These are phyloP conservation scores for Mohoua ochrocephala DNA, from an alignment of 2,113 vertebrate species.

Conservation along the genomic window DNA sequence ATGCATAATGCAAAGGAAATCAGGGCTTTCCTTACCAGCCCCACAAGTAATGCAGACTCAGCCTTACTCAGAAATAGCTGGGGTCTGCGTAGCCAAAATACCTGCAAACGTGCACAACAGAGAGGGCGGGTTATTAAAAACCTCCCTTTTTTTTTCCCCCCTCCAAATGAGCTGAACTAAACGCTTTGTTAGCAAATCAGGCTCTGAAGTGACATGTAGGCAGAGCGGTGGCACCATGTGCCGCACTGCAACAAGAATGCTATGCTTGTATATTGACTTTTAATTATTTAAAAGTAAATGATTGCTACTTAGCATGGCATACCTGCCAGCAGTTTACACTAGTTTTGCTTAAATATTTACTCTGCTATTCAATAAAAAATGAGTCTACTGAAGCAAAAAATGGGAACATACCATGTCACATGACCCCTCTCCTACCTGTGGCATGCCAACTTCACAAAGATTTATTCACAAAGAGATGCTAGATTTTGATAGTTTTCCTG, in stretches of 20 bases:
- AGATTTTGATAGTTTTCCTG: neutral
- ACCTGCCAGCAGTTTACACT: conserved; percentile 59
- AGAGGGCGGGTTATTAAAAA: neutral
- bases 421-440: neutral
- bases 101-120: neutral
- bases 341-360: conserved; percentile 59
- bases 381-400: conserved; percentile 38
- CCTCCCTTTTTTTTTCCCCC: fast-evolving
- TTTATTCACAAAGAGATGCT: conserved; percentile 16
- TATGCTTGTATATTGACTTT: conserved; percentile 58
- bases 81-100: neutral
- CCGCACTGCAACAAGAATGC: conserved; percentile 12
- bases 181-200: neutral
- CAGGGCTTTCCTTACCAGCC: neutral
- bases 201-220: conserved; percentile 21
- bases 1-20: conserved; percentile 64
- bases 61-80: neutral
- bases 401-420: neutral
- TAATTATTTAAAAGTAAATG: conserved; percentile 69
- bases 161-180: neutral
- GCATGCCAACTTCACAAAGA: conserved; percentile 11
- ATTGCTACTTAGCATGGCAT: conserved; percentile 54
- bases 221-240: neutral
- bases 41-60: neutral
- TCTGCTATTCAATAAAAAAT: conserved; percentile 63